phyloP scores from a whole-genome alignment of 2,888 invertebrate genomes.

The Orthosia incerta region DNA sequence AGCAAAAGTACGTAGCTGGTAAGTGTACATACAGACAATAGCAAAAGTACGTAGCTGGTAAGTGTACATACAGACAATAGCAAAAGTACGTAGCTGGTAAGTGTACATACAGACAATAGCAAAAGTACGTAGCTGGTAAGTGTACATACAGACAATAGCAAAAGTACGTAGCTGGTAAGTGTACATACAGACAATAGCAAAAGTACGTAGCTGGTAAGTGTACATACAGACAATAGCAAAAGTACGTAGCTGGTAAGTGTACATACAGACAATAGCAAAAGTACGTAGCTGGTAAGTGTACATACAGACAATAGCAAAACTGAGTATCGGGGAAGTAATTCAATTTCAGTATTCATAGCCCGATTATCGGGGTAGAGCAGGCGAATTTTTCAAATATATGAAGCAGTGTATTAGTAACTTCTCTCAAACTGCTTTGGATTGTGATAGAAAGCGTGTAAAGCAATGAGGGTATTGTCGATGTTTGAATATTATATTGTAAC shows the following conservation, averaged over 20 bases:
- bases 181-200: not conserved
- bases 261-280: constrained; percentile 65
- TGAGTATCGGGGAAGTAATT: not conserved
- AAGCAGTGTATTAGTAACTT: no score
- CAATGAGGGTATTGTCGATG: no score
- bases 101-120: constrained; percentile 3
- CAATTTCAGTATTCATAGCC: no score
- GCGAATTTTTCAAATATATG: no score
- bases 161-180: constrained; percentile 92
- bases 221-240: constrained; percentile 53
- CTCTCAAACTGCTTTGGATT: no score
- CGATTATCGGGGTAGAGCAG: no score
- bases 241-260: constrained; percentile 91
- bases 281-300: constrained; percentile 91
- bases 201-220: constrained; percentile 92
- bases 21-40: constrained; percentile 46
- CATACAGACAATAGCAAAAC: not conserved
- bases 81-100: constrained; percentile 92
- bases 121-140: constrained; percentile 92
- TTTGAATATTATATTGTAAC: no score
- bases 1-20: constrained; percentile 92
- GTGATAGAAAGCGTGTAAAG: no score
- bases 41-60: constrained; percentile 92
- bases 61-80: constrained; percentile 19
- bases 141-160: not conserved